Evolutionary conservation across 2,888 invertebrate species (phyloP).

Genomic region (Xylota sylvarum): DNA sequence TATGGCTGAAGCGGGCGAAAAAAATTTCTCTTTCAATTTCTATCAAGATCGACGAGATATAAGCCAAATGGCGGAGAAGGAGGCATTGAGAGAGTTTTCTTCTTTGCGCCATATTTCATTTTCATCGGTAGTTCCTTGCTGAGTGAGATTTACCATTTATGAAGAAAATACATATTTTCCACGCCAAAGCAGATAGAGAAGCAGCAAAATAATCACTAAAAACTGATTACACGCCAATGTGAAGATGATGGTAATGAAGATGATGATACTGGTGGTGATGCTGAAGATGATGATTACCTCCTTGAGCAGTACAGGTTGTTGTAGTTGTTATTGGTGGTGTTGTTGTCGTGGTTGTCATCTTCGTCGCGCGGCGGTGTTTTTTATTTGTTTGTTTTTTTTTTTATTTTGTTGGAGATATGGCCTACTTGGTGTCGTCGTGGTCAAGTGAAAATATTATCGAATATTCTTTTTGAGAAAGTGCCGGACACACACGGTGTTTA

Average conservation of each 20-base stretch:
- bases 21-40: slow-evolving; percentile 76
- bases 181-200: neutral
- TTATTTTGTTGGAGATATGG: slow-evolving; percentile 48
- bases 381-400: slow-evolving; percentile 18
- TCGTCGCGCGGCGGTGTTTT: slow-evolving; percentile 28
- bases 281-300: slow-evolving; percentile 51
- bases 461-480: slow-evolving; percentile 71
- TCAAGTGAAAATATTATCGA: slow-evolving; percentile 71
- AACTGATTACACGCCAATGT: slow-evolving; percentile 67
- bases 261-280: slow-evolving; percentile 56
- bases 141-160: slow-evolving; percentile 43
- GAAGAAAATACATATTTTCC: slow-evolving; percentile 32
- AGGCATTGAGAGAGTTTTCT: slow-evolving; percentile 8
- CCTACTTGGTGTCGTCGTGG: slow-evolving; percentile 65
- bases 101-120: slow-evolving; percentile 57
- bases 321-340: too few species aligned
- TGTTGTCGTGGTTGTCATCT: slow-evolving; percentile 46
- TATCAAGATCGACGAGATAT: slow-evolving; percentile 67
- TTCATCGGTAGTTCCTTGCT: slow-evolving; percentile 48
- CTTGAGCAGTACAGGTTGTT: slow-evolving; percentile 47
- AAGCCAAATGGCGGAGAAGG: neutral
- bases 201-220: slow-evolving; percentile 39
- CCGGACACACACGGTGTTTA: slow-evolving; percentile 52
- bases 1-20: slow-evolving; percentile 56
- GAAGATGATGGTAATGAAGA: slow-evolving; percentile 69